Base-by-base conservation (phyloP, 2,888 invertebrate species). In the Oligia strigilis region DNA sequence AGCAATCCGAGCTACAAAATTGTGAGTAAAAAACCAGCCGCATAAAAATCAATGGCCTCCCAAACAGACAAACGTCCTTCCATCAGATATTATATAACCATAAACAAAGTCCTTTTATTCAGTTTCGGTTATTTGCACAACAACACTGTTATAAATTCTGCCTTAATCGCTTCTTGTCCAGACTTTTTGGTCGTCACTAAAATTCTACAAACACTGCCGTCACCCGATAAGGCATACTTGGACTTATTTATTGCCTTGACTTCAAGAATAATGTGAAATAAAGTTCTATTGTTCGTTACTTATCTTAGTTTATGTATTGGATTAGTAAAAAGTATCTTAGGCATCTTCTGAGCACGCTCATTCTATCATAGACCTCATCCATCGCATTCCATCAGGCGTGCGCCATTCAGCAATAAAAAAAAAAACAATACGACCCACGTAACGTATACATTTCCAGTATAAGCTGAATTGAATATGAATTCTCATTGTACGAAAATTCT, bases 91-190 rank as follows among this genome's bases (percentile, higher is more conserved):
- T 64, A 43, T 40, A 49, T n/a, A 65, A 52, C 40, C 60, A 52
- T 79, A 75, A 82, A 78, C 67, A 83, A 79, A 74, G 36, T 66
- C 65, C 43, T 17, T 75, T 66, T 76, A 78, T 88, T 79, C 55
- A 75, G 49, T 75, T 64, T 77, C 46, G 55, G 77, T 55, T 71
- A 65, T 77, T 80, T 75, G 46, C 64, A 82, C 64, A 83, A 87
- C 87, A 81, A 77, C 77, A 82, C 36, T 13, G 80, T 65, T 67
- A 87, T 87, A 84, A 88, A 87, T 87, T 80, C 62, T 66, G 19
- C 64, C 80, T 55, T 87, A 88, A 88, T 87, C 80, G 80, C 74
- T 75, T 62, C 58, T 73, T 77, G 82, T 75, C 64, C 72, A 82
- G 78, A 87, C 71, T 76, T 88, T 85, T 76, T 52, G 75, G 43